phyloP scores from a whole-genome alignment of 1,140 invertebrate species.

The Cydia strobilella region DNA sequence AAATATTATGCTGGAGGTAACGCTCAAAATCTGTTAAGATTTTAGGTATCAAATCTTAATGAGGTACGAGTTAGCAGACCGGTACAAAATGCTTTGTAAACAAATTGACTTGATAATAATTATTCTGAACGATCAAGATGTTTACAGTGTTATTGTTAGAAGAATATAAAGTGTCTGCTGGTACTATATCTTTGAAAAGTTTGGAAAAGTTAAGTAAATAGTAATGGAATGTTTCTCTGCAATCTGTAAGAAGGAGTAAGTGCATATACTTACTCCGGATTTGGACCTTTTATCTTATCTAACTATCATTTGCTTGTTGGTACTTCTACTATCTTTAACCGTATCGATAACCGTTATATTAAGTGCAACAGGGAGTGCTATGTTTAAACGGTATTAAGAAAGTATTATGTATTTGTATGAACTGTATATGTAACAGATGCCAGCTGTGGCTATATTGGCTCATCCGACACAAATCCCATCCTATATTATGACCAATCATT shows the following conservation, averaged over 20 bases:
- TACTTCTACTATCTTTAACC: constrained; percentile 4
- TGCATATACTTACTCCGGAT: constrained; percentile 1
- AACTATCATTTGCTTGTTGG: neutral
- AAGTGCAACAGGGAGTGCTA: neutral
- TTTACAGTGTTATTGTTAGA: neutral
- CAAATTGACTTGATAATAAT: neutral
- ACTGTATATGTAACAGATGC: too few species aligned
- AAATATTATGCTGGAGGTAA: neutral
- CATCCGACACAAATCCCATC: too few species aligned
- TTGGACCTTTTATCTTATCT: neutral
- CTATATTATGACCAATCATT: too few species aligned
- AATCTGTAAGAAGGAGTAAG: neutral
- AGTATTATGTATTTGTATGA: too few species aligned
- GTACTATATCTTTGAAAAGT: neutral
- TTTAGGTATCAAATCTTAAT: neutral
- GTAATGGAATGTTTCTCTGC: neutral
- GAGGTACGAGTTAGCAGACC: neutral
- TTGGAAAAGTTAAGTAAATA: neutral
- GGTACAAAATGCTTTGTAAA: neutral
- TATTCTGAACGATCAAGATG: neutral
- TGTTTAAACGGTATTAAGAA: neutral
- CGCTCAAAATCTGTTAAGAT: neutral
- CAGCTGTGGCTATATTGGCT: too few species aligned
- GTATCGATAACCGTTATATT: neutral
- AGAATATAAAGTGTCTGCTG: neutral